Conservation (phyloP, 2,113 vertebrate genomes). For the Nesogale talazaci region DNA sequence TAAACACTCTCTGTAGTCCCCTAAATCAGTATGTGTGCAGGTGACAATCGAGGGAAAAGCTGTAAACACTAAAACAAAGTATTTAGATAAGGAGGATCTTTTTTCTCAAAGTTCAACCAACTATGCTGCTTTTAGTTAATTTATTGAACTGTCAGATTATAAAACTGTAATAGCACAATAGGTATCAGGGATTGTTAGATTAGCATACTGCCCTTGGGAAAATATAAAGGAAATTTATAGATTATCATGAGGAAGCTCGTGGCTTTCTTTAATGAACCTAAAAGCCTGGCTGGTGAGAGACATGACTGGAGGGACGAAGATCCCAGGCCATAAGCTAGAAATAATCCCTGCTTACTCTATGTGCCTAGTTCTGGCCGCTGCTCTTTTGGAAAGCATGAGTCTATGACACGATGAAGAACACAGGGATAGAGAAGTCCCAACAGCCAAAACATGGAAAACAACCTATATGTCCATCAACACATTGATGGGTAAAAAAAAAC, state of each 20-base stretch:
- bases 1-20: neutral
- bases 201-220: neutral
- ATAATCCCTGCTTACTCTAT: fast-evolving
- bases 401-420: neutral
- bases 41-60: neutral
- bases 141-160: slow-evolving; percentile 9
- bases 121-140: neutral
- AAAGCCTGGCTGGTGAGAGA: neutral
- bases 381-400: neutral
- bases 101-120: slow-evolving; percentile 21
- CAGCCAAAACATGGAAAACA: neutral
- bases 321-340: neutral
- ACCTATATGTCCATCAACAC: neutral
- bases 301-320: neutral
- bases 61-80: neutral
- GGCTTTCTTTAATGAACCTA: neutral
- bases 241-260: neutral
- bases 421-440: neutral
- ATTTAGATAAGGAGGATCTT: neutral
- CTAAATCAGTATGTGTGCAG: neutral
- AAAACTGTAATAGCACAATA: neutral
- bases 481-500: neutral
- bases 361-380: neutral
- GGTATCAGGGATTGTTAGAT: neutral
- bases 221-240: slow-evolving; percentile 33